phyloP scores from a whole-genome alignment of 2,888 invertebrate genomes.

The Cyclophora punctaria region DNA sequence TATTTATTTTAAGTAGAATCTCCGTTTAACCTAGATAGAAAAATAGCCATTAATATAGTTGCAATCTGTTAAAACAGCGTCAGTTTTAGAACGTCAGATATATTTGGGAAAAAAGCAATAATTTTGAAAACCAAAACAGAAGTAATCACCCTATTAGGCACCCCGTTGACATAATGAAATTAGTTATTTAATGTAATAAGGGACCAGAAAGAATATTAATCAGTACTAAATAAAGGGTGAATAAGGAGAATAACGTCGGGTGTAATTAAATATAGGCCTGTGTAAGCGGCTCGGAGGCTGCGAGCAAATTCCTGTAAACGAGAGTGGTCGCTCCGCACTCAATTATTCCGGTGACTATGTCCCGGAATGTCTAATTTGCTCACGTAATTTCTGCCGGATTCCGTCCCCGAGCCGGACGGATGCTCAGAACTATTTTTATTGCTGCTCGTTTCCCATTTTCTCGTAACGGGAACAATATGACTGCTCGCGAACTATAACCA shows the following conservation, averaged over 20 bases:
- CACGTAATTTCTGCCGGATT: constrained; percentile 72
- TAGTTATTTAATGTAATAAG: no score
- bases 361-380: constrained; percentile 73
- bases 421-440: constrained; percentile 70
- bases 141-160: no score
- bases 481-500: constrained; percentile 55
- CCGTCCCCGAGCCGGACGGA: constrained; percentile 57
- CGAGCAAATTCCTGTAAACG: constrained; percentile 37
- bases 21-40: no score
- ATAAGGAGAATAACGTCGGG: constrained; percentile 1
- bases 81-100: no score
- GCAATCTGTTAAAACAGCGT: no score
- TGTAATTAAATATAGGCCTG: constrained; percentile 3
- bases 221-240: not conserved
- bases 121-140: no score
- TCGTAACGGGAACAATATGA: constrained; percentile 63
- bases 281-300: constrained; percentile 16
- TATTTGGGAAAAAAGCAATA: no score
- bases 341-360: constrained; percentile 64
- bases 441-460: constrained; percentile 71
- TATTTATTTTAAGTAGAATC: no score
- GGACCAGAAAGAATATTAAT: no score
- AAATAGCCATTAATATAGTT: no score
- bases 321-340: constrained; percentile 36
- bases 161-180: no score